A percentile compares a stretch with the other conserved stretches of the same genome.
Conservation (phyloP, 2,888 invertebrate genomes). For the Melieria picta region DNA sequence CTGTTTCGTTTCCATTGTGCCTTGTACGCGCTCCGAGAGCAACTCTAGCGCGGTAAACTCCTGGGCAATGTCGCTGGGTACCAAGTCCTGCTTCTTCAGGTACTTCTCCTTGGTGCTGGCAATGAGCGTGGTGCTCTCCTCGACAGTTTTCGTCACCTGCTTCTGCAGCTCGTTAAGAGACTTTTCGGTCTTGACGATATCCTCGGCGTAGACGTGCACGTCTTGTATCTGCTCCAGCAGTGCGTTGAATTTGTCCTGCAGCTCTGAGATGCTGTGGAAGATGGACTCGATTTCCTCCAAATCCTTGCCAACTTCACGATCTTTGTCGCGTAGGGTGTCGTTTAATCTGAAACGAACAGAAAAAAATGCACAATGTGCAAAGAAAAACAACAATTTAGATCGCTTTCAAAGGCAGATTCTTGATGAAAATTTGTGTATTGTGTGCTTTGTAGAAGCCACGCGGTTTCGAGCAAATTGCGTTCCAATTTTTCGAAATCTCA, state of each 20-base stretch:
- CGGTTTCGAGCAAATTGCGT: constrained; percentile 23
- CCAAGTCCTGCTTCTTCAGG: constrained; percentile 71
- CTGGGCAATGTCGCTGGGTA: constrained; percentile 82
- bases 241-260: constrained; percentile 75
- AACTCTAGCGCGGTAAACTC: constrained; percentile 85
- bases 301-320: constrained; percentile 78
- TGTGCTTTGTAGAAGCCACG: constrained; percentile 34
- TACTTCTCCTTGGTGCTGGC: constrained; percentile 72
- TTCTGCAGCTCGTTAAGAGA: constrained; percentile 71
- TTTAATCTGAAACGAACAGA: constrained; percentile 74
- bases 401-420: too few species aligned
- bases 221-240: constrained; percentile 74
- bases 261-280: constrained; percentile 75
- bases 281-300: constrained; percentile 80
- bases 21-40: constrained; percentile 79
- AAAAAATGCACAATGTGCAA: neutral
- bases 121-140: constrained; percentile 71
- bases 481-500: neutral
- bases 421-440: neutral
- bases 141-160: constrained; percentile 71
- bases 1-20: constrained; percentile 87
- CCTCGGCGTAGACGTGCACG: constrained; percentile 82
- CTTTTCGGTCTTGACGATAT: constrained; percentile 73
- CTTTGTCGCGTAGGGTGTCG: constrained; percentile 80
- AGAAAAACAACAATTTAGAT: neutral